Evolutionary conservation across 2,113 vertebrate genomes (phyloP).

Genomic region (Taxidea taxus): DNA sequence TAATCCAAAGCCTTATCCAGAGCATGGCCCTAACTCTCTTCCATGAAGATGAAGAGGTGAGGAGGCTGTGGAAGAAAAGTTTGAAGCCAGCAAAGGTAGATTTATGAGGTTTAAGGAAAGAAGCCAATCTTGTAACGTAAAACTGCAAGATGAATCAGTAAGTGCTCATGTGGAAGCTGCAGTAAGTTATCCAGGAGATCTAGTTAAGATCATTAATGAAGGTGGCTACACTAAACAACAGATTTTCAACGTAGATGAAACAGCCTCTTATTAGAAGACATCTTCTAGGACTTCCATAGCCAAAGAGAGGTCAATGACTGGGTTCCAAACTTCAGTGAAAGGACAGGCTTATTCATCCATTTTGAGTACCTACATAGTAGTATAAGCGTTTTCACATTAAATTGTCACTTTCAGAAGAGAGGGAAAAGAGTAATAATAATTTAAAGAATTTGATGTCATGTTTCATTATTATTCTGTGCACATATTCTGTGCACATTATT

Average conservation of each 20-base stretch:
- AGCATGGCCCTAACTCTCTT: not conserved
- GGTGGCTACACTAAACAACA: too few relatives aligned
- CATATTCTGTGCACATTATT: not conserved
- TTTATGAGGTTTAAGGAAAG: not conserved
- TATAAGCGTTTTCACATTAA: not conserved
- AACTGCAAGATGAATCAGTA: not conserved
- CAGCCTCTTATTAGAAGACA: not conserved
- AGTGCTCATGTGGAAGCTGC: not conserved
- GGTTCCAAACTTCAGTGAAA: not conserved
- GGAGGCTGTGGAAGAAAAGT: not conserved
- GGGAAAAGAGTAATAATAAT: not conserved
- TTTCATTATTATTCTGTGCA: not conserved
- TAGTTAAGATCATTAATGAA: not conserved
- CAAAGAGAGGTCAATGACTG: not conserved
- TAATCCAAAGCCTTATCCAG: not conserved
- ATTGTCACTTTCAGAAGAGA: not conserved
- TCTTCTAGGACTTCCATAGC: not conserved
- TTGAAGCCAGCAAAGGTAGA: not conserved
- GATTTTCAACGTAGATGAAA: not conserved
- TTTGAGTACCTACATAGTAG: not conserved
- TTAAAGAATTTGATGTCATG: not conserved
- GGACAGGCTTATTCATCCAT: not conserved
- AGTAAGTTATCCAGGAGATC: not conserved
- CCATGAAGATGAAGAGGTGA: not conserved
- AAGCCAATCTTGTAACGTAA: not conserved